Evolutionary conservation across 2,888 invertebrate genomes (phyloP).

Genomic region (Euproctis similis): DNA sequence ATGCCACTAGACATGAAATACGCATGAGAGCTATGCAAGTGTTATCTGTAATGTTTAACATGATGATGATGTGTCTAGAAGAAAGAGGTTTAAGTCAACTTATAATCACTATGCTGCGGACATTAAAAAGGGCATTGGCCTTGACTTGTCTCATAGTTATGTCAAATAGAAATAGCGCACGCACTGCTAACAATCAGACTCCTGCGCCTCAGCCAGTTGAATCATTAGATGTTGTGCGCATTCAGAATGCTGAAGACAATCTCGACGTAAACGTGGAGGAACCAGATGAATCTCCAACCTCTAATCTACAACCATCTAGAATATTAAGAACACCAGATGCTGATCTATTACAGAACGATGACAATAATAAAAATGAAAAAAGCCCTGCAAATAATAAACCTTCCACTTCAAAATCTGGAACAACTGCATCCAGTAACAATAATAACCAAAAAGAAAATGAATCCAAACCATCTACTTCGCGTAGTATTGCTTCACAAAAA

Average conservation of each 20-base stretch:
- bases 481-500: conserved; percentile 28
- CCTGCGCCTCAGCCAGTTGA: conserved; percentile 41
- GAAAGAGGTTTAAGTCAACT: conserved; percentile 62
- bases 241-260: conserved; percentile 57
- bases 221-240: conserved; percentile 52
- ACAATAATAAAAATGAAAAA: conserved; percentile 14
- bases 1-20: conserved; percentile 62
- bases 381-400: conserved; percentile 14
- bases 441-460: conserved; percentile 20
- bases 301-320: conserved; percentile 6
- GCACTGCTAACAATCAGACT: conserved; percentile 31
- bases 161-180: conserved; percentile 47
- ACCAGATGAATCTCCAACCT: conserved; percentile 42
- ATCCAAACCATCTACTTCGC: conserved; percentile 16
- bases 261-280: conserved; percentile 60
- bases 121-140: conserved; percentile 63
- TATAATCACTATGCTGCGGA: conserved; percentile 61
- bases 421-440: conserved; percentile 13
- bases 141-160: conserved; percentile 66
- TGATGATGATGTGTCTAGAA: conserved; percentile 72
- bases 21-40: conserved; percentile 71
- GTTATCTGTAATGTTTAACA: conserved; percentile 68
- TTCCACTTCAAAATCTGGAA: conserved; percentile 22
- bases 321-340: conserved; percentile 4
- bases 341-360: conserved; percentile 6